Conservation (phyloP, 2,797 vertebrate genomes). For the Ficedula albicollis region DNA sequence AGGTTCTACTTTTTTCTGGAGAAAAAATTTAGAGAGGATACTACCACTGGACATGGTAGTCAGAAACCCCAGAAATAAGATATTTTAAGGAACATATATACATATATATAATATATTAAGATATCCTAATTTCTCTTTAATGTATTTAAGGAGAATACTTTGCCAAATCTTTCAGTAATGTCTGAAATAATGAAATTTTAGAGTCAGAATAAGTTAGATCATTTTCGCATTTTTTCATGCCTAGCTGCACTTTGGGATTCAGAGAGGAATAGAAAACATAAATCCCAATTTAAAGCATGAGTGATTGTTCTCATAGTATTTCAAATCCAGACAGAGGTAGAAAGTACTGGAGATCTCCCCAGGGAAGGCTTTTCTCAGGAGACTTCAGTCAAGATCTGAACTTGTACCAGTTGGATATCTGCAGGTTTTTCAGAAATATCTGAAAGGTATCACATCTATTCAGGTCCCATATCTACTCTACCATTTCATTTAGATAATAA, state of each 20-base stretch:
- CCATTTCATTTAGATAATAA: not conserved
- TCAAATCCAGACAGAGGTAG: not conserved
- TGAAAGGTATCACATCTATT: not conserved
- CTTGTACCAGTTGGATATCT: not conserved
- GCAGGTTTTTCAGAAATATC: not conserved
- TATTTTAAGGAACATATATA: not conserved
- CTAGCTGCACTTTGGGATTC: not conserved
- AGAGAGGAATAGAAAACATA: constrained; percentile 7
- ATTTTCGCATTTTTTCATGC: not conserved
- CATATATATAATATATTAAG: too few species aligned
- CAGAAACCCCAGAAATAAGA: not conserved
- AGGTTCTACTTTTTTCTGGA: not conserved
- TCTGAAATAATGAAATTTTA: not conserved
- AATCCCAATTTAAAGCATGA: constrained; percentile 56
- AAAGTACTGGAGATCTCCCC: not conserved
- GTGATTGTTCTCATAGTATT: not conserved
- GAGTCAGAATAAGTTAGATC: not conserved
- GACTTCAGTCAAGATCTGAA: not conserved
- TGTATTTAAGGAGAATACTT: not conserved
- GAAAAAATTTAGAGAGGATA: not conserved
- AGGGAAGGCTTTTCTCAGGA: not conserved
- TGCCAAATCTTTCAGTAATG: not conserved
- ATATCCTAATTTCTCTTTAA: too few species aligned
- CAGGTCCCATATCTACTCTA: not conserved
- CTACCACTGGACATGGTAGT: not conserved